Conservation (phyloP, 2,888 invertebrate genomes). For the Halictus ligatus region DNA sequence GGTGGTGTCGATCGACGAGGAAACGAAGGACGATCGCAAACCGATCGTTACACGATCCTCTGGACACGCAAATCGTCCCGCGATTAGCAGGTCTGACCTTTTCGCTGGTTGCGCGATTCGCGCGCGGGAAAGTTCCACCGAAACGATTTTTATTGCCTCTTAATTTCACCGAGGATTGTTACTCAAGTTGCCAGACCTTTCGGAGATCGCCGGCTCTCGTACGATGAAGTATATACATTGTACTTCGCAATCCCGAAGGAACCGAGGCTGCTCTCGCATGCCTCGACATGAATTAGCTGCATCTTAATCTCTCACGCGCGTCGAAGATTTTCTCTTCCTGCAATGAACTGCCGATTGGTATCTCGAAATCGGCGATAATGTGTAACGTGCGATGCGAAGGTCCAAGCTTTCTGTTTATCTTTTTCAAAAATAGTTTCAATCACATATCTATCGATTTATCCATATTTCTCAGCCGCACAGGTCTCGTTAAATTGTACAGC, state of each 20-base stretch:
- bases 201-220: not conserved
- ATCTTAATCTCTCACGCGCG: too few species aligned
- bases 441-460: too few species aligned
- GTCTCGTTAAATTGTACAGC: not conserved
- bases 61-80: slow-evolving; percentile 19
- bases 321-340: not conserved
- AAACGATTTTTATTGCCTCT: not conserved
- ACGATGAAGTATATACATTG: not conserved
- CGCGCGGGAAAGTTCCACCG: slow-evolving; percentile 6
- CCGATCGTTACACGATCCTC: slow-evolving; percentile 50
- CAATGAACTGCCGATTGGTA: not conserved
- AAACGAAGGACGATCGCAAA: slow-evolving; percentile 50
- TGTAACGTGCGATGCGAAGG: not conserved
- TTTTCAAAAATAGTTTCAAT: not conserved
- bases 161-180: not conserved
- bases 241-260: not conserved
- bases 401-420: not conserved
- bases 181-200: slow-evolving; percentile 7
- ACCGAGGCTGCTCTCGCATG: not conserved
- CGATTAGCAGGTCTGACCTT: slow-evolving; percentile 20
- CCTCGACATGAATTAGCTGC: not conserved
- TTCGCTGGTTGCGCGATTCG: slow-evolving; percentile 19
- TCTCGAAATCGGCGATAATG: not conserved
- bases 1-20: slow-evolving; percentile 27
- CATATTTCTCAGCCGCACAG: too few species aligned